Conservation (phyloP, 2,113 vertebrate genomes). For the Hemiprocne comata region DNA sequence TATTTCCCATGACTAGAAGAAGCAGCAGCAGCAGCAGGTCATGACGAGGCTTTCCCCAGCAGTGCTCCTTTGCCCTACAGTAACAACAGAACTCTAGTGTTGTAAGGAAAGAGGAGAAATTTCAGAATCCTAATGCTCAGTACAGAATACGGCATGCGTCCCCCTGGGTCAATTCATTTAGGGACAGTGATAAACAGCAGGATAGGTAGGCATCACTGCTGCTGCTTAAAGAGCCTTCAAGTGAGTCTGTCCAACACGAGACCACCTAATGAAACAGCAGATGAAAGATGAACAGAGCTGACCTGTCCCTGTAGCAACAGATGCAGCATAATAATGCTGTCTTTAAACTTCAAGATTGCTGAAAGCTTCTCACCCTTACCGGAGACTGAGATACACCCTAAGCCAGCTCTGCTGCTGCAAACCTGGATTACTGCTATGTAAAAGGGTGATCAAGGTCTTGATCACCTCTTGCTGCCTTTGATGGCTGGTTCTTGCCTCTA, state of each 20-base stretch:
- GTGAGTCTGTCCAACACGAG: neutral
- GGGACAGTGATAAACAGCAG: neutral
- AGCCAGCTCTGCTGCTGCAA: neutral
- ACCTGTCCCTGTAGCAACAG: neutral
- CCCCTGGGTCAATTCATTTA: neutral
- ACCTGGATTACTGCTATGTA: neutral
- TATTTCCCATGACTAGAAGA: neutral
- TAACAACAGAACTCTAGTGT: neutral
- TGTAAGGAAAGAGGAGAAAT: neutral
- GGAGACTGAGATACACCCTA: neutral
- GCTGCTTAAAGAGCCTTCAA: neutral
- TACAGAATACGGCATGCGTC: neutral
- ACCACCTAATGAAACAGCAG: slow-evolving; percentile 36
- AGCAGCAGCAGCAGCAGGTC: neutral
- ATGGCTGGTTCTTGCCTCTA: neutral
- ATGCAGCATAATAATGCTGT: neutral
- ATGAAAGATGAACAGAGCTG: slow-evolving; percentile 42
- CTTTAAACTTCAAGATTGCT: neutral
- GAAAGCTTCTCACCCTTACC: neutral
- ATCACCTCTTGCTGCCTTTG: neutral
- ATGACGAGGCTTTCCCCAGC: neutral
- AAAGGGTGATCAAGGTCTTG: neutral
- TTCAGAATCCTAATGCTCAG: neutral
- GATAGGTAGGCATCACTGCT: neutral
- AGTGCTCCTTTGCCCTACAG: neutral